Evolutionary conservation across 2,113 vertebrate species (phyloP), one percentile per base, ranked within the genome.

Genomic region (Elanoides forficatus): DNA sequence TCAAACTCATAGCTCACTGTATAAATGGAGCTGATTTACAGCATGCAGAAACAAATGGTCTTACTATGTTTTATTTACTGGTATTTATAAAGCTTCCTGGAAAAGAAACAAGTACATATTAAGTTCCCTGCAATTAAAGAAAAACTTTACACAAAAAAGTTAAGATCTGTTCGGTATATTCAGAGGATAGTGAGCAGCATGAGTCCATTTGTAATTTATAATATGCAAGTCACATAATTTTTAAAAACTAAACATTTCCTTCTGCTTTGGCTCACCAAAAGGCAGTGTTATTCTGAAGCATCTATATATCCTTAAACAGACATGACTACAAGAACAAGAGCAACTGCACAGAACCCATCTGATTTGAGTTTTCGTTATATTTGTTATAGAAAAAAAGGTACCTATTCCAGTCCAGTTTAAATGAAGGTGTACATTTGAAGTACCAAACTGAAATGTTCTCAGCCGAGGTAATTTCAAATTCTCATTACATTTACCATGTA

Each of bases 391-490:
- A 83, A 79, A 65, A 73, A 74, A 75, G 43, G 79, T 71, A 76
- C n/a, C 68, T 79, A 58, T 86, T 88, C 70, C 59, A 90, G 81
- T 66, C 59, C 92, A 84, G 89, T 92, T 94, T 81, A 86, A 96
- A 82, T 45, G 58, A 87, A 81, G 74, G 86, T 22, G 55, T 34
- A 85, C 45, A 65, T 80, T 48, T 91, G 34, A 74, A 90, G 36
- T 71, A 84, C 23, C 47, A 75, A 71, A 88, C 36, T 32, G 13
- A 82, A 74, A 52, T 26, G 38, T 76, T 80, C 50, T 92, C 80
- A 84, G 76, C 27, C 10, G 43, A 86, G 45, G 52, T 86, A 84
- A 92, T 88, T 42, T 82, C 32, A 91, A 45, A 75, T 93, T 93
- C 56, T 40, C 43, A 22, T 67, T 67, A 79, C 29, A 55, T 55